A percentile compares a stretch with the other conserved stretches of the same genome.
phyloP scores from a whole-genome alignment of 2,888 invertebrate species.

The Polymixis flavicincta region DNA sequence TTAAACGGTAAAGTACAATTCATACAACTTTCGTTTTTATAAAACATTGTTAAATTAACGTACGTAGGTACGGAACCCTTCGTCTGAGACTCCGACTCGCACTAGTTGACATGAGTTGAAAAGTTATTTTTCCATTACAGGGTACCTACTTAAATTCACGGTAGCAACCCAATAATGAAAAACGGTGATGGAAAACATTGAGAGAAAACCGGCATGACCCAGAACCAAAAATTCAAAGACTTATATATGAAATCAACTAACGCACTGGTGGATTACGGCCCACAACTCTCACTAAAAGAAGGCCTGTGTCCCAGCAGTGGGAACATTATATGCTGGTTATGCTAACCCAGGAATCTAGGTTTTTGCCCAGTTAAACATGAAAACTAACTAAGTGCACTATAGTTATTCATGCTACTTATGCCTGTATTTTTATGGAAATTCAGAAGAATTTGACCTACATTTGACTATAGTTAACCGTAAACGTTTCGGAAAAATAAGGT shows the following conservation, averaged over 20 bases:
- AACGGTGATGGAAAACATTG: neutral
- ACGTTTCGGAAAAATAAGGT: conserved; percentile 10
- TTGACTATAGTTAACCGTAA: neutral
- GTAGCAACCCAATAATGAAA: neutral
- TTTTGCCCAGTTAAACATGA: neutral
- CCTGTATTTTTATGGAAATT: neutral
- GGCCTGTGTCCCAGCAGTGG: neutral
- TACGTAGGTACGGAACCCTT: too few species aligned
- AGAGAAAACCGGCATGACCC: neutral
- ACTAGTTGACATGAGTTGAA: neutral
- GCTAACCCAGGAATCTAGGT: neutral
- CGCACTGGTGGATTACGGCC: too few species aligned
- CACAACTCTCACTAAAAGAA: neutral
- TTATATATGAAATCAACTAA: neutral
- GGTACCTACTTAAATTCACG: neutral
- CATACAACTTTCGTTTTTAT: neutral
- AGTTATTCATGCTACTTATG: too few species aligned
- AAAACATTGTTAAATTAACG: neutral
- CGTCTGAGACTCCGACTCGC: neutral
- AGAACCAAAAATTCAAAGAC: neutral
- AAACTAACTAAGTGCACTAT: neutral
- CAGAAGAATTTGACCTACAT: neutral
- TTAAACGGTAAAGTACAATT: neutral
- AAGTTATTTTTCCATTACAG: neutral
- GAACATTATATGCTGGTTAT: neutral